Percentiles rank a stretch among this genome's conserved stretches.
Conservation (phyloP, 1,140 invertebrate genomes). For the Gryon sp. region DNA sequence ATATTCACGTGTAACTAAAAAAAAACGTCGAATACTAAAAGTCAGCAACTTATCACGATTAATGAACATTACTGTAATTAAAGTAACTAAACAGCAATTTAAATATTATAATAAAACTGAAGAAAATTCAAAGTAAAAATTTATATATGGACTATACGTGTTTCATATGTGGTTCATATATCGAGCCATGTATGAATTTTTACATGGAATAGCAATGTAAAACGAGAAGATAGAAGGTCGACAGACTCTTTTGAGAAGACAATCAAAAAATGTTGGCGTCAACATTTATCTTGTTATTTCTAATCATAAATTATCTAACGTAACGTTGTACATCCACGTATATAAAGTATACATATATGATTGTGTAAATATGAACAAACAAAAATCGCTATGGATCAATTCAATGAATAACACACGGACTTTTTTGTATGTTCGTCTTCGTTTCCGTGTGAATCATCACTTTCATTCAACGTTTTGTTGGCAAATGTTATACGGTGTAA, state of each 20-base stretch:
- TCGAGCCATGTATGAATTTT: not conserved
- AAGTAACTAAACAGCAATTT: no score
- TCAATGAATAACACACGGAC: slow-evolving; percentile 27
- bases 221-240: slow-evolving; percentile 31
- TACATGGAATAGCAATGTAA: slow-evolving; percentile 4
- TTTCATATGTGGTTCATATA: no score
- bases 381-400: slow-evolving; percentile 35
- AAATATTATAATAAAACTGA: no score
- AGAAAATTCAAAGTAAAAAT: no score
- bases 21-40: no score
- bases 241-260: slow-evolving; percentile 75
- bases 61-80: no score
- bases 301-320: slow-evolving; percentile 66
- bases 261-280: slow-evolving; percentile 79
- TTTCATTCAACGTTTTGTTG: slow-evolving; percentile 39
- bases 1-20: slow-evolving; percentile 34
- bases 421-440: slow-evolving; percentile 45
- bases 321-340: slow-evolving; percentile 25
- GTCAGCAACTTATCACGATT: no score
- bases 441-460: slow-evolving; percentile 28
- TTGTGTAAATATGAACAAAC: slow-evolving; percentile 53
- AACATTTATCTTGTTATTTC: slow-evolving; percentile 79
- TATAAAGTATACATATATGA: slow-evolving; percentile 43
- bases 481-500: slow-evolving; percentile 19
- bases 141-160: no score